phyloP scores from a whole-genome alignment of 2,888 invertebrate species.

The Dicycla oo region DNA sequence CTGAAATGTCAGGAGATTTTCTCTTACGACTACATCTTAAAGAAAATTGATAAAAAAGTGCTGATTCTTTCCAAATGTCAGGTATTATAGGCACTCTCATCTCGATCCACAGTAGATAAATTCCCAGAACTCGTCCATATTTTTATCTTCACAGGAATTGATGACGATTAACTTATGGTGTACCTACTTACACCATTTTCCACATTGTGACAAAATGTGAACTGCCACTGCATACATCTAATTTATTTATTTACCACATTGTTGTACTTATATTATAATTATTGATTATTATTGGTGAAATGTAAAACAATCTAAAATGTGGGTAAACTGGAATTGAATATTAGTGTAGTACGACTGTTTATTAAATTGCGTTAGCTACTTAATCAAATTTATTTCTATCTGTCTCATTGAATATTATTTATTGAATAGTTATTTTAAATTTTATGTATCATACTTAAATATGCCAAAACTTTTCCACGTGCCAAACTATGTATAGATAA shows the following conservation, averaged over 20 bases:
- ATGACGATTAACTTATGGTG: constrained; percentile 80
- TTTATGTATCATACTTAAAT: neutral
- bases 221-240: constrained; percentile 58
- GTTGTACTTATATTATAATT: constrained; percentile 20
- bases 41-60: constrained; percentile 43
- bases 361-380: constrained; percentile 5
- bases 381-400: constrained; percentile 5
- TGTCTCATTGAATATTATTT: neutral
- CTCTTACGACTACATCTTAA: constrained; percentile 39
- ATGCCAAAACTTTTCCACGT: constrained; percentile 49
- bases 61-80: constrained; percentile 26
- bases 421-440: neutral
- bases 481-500: constrained; percentile 48
- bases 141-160: constrained; percentile 89
- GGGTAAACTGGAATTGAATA: constrained; percentile 63
- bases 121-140: constrained; percentile 82
- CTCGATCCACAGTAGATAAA: constrained; percentile 28
- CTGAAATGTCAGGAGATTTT: constrained; percentile 39
- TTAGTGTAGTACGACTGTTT: constrained; percentile 33
- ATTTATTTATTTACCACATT: constrained; percentile 41
- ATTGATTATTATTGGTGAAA: constrained; percentile 34
- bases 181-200: constrained; percentile 79
- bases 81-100: constrained; percentile 30
- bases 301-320: constrained; percentile 41
- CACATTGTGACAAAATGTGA: constrained; percentile 90